Evolutionary conservation across 2,113 vertebrate species (phyloP).

Genomic region (Takifugu flavidus): DNA sequence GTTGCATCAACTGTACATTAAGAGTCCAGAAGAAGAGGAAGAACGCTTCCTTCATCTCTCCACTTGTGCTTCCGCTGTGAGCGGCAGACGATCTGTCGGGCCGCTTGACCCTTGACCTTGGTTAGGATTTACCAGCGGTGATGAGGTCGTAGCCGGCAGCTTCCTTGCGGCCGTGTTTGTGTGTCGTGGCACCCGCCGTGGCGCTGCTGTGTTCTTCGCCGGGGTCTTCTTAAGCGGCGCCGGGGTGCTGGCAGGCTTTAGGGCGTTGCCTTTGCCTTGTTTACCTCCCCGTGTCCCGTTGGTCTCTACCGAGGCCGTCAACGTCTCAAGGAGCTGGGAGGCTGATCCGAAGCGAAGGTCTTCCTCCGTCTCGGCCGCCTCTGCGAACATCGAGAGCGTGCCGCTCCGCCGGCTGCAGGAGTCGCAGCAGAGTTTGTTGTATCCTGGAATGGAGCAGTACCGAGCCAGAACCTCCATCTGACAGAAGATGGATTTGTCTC

Average conservation of each 20-base stretch:
- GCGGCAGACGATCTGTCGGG: conserved; percentile 56
- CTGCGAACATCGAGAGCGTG: conserved; percentile 67
- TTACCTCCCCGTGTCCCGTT: conserved; percentile 46
- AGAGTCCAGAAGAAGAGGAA: conserved; percentile 41
- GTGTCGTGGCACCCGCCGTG: conserved; percentile 31
- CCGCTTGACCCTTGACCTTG: conserved; percentile 56
- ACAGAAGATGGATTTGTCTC: conserved; percentile 97
- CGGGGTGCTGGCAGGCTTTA: conserved; percentile 36
- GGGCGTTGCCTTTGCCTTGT: conserved; percentile 15
- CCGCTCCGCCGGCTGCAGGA: conserved; percentile 81
- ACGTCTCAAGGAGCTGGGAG: conserved; percentile 54
- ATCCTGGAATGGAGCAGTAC: conserved; percentile 96
- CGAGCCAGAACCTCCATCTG: conserved; percentile 95
- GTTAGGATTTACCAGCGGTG: neutral
- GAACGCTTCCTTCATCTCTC: conserved; percentile 76
- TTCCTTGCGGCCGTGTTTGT: conserved; percentile 15
- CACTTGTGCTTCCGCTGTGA: conserved; percentile 58
- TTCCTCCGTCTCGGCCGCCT: conserved; percentile 70
- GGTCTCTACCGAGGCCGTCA: conserved; percentile 48
- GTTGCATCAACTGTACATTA: conserved; percentile 56
- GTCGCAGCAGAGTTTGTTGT: conserved; percentile 91
- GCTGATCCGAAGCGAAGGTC: conserved; percentile 67
- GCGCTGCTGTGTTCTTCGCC: conserved; percentile 49
- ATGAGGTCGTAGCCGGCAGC: conserved; percentile 5
- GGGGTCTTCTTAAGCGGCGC: conserved; percentile 43